Conservation (phyloP, 2,888 invertebrate genomes). For the Napeogenes inachia region DNA sequence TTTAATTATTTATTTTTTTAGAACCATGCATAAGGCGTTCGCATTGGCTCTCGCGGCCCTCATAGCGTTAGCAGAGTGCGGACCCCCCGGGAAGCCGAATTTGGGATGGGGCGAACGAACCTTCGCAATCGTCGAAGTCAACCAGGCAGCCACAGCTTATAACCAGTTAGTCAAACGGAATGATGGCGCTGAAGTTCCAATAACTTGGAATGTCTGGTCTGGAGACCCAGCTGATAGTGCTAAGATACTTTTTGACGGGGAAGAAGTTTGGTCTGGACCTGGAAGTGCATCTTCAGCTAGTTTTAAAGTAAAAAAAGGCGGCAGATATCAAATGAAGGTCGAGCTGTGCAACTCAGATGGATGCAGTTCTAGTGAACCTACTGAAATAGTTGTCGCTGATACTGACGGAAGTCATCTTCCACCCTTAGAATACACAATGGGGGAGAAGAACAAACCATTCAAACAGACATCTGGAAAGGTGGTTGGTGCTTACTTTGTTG, state of each 20-base stretch:
- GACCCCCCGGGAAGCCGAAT: slow-evolving; percentile 64
- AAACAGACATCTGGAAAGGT: slow-evolving; percentile 72
- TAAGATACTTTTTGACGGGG: slow-evolving; percentile 55
- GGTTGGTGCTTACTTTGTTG: slow-evolving; percentile 68
- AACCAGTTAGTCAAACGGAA: slow-evolving; percentile 64
- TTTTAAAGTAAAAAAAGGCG: slow-evolving; percentile 69
- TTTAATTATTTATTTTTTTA: slow-evolving; percentile 8
- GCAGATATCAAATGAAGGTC: slow-evolving; percentile 64
- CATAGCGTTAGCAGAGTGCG: slow-evolving; percentile 46
- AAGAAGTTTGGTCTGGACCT: slow-evolving; percentile 62
- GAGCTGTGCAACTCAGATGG: slow-evolving; percentile 68
- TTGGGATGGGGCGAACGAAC: slow-evolving; percentile 71
- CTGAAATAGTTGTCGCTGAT: slow-evolving; percentile 68
- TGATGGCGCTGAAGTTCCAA: slow-evolving; percentile 65
- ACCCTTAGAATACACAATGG: slow-evolving; percentile 59
- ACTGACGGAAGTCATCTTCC: slow-evolving; percentile 73
- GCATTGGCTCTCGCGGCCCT: slow-evolving; percentile 50
- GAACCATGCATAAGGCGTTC: slow-evolving; percentile 43
- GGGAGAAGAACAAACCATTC: slow-evolving; percentile 67
- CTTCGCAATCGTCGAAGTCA: slow-evolving; percentile 70
- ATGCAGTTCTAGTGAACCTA: slow-evolving; percentile 61
- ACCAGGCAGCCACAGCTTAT: slow-evolving; percentile 71
- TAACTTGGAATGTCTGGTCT: slow-evolving; percentile 73
- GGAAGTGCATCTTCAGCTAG: slow-evolving; percentile 57
- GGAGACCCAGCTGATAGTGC: slow-evolving; percentile 63